Evolutionary conservation across 2,113 vertebrate genomes (phyloP).

Genomic region (Numida meleagris): DNA sequence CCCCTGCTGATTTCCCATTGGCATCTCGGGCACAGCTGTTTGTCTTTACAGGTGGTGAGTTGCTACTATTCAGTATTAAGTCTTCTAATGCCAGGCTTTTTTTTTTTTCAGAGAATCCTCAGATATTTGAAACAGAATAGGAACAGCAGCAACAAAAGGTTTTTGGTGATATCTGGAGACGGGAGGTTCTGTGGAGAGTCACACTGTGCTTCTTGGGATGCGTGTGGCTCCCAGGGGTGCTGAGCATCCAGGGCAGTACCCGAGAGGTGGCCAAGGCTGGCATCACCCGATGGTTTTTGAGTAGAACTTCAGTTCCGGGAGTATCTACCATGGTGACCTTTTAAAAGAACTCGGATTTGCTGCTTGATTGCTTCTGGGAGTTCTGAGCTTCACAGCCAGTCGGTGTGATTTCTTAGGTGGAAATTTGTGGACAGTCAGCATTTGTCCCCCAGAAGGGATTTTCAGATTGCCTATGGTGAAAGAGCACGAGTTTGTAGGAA

Average conservation of each 20-base stretch:
- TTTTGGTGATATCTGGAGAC: not conserved
- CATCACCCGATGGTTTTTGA: not conserved
- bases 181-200: fast-evolving
- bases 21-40: not conserved
- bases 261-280: not conserved
- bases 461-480: not conserved
- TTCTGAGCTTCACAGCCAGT: not conserved
- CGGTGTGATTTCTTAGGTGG: not conserved
- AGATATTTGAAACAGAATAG: not conserved
- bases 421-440: not conserved
- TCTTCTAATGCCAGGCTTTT: not conserved
- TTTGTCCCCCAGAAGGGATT: not conserved
- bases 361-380: not conserved
- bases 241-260: not conserved
- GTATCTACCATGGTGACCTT: not conserved
- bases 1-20: not conserved
- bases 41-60: too few relatives aligned
- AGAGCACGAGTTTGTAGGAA: not conserved
- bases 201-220: not conserved
- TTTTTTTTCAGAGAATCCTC: not conserved
- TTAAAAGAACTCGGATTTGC: not conserved
- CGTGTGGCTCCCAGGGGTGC: not conserved
- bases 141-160: not conserved
- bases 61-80: not conserved
- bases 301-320: not conserved